phyloP scores from a whole-genome alignment of 2,113 vertebrate species.

The Aphelocoma coerulescens region DNA sequence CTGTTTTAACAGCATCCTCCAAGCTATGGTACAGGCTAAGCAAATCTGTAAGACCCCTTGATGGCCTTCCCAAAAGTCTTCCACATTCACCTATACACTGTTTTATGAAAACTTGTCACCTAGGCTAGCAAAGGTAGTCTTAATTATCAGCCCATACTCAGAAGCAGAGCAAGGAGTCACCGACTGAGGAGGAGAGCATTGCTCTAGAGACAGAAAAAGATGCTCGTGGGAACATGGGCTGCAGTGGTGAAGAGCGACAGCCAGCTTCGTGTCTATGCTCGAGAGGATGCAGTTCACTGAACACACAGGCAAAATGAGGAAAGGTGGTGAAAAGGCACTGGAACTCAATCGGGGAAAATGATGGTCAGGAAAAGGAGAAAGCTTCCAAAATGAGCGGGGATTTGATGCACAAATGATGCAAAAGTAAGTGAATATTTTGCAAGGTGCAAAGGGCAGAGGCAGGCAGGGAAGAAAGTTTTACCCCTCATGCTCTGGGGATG shows the following conservation, averaged over 20 bases:
- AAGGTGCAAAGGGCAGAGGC: neutral
- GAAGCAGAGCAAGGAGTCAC: neutral
- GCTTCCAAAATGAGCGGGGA: neutral
- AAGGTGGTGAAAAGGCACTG: neutral
- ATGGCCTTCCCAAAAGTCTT: neutral
- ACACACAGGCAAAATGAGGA: neutral
- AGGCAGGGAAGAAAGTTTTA: neutral
- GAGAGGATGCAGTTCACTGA: neutral
- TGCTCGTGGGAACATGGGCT: accelerated
- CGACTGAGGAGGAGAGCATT: neutral
- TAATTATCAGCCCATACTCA: neutral
- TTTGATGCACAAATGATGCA: neutral
- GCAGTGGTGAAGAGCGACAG: accelerated
- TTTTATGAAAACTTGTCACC: neutral
- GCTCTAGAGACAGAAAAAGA: neutral
- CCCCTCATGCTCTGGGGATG: neutral
- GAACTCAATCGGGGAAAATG: neutral
- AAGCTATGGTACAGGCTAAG: neutral
- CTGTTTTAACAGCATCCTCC: neutral
- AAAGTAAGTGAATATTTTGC: neutral
- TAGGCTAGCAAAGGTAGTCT: neutral
- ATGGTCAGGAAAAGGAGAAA: neutral
- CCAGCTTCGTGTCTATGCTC: neutral
- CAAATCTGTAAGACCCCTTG: neutral
- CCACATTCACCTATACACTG: neutral